Conservation (phyloP, 2,888 invertebrate species). For the Andricus curvator region DNA sequence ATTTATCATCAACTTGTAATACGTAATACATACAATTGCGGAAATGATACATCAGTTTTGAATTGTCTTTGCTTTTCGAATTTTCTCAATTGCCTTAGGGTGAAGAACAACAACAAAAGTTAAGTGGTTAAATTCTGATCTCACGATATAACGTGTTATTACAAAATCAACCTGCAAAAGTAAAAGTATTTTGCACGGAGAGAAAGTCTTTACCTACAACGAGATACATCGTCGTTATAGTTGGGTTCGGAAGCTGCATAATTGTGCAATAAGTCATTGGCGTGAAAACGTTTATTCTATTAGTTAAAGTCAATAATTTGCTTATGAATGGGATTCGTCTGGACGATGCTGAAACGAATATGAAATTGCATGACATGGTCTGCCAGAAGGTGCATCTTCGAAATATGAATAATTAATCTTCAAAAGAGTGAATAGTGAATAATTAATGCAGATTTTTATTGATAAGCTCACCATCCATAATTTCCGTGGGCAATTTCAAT, state of each 20-base stretch:
- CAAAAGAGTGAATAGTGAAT: not conserved
- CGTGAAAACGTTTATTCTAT: slow-evolving; percentile 36
- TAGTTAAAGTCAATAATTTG: slow-evolving; percentile 25
- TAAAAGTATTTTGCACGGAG: slow-evolving; percentile 33
- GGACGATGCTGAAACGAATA: not conserved
- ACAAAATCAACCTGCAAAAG: slow-evolving; percentile 29
- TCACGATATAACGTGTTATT: slow-evolving; percentile 36
- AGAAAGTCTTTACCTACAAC: slow-evolving; percentile 38
- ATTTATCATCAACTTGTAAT: not conserved
- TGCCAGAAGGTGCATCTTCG: not conserved
- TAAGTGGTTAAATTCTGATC: slow-evolving; percentile 20
- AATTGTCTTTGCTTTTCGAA: not conserved
- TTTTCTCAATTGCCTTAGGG: not conserved
- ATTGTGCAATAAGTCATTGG: slow-evolving; percentile 42
- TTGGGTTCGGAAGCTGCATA: slow-evolving; percentile 39
- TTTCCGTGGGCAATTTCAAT: not conserved
- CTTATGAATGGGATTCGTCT: slow-evolving; percentile 29
- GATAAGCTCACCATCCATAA: not conserved
- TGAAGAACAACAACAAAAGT: not conserved
- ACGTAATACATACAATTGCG: not conserved
- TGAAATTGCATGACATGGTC: not conserved
- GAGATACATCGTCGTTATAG: slow-evolving; percentile 19
- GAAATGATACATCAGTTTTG: not conserved
- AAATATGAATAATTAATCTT: not conserved
- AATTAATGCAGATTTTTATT: not conserved